Conservation (phyloP, 1,140 invertebrate species). For the Drosophila guanche region DNA sequence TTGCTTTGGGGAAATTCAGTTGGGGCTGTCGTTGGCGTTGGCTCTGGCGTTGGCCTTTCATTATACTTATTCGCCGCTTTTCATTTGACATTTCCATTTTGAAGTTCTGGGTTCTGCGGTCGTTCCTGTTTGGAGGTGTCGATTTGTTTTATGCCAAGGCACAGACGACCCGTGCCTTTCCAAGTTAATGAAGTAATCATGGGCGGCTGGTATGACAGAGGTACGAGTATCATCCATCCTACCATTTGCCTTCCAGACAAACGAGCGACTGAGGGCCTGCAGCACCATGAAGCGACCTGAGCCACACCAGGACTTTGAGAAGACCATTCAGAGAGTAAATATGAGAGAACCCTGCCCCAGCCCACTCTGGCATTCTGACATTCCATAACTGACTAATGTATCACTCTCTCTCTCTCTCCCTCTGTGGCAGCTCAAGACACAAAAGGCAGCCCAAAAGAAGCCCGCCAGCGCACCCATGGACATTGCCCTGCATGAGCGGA, state of each 20-base stretch:
- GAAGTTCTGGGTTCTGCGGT: slow-evolving; percentile 41
- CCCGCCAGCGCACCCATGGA: slow-evolving; percentile 65
- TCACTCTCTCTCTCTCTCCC: too few relatives aligned
- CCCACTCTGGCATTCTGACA: neutral
- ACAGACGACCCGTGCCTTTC: slow-evolving; percentile 8
- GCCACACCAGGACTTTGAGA: slow-evolving; percentile 82
- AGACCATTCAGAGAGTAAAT: slow-evolving; percentile 83
- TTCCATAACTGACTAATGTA: neutral
- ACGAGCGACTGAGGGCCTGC: slow-evolving; percentile 71
- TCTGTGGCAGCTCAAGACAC: slow-evolving; percentile 71
- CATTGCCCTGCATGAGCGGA: slow-evolving; percentile 74
- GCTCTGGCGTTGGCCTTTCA: slow-evolving; percentile 59
- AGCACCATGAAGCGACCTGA: slow-evolving; percentile 78
- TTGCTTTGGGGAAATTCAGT: slow-evolving; percentile 62
- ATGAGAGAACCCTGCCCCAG: neutral
- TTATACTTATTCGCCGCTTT: slow-evolving; percentile 67
- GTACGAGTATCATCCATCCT: slow-evolving; percentile 28
- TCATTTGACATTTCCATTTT: slow-evolving; percentile 76
- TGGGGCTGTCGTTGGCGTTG: slow-evolving; percentile 4
- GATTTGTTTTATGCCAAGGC: slow-evolving; percentile 59
- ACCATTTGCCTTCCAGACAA: slow-evolving; percentile 48
- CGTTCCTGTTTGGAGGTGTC: slow-evolving; percentile 62
- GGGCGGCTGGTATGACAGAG: slow-evolving; percentile 4
- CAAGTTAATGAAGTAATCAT: slow-evolving; percentile 76
- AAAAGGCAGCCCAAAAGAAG: slow-evolving; percentile 78